Evolutionary conservation across 2,113 vertebrate species (phyloP), one percentile per base, ranked within the genome.

Genomic region (Poeciliopsis occidentalis): DNA sequence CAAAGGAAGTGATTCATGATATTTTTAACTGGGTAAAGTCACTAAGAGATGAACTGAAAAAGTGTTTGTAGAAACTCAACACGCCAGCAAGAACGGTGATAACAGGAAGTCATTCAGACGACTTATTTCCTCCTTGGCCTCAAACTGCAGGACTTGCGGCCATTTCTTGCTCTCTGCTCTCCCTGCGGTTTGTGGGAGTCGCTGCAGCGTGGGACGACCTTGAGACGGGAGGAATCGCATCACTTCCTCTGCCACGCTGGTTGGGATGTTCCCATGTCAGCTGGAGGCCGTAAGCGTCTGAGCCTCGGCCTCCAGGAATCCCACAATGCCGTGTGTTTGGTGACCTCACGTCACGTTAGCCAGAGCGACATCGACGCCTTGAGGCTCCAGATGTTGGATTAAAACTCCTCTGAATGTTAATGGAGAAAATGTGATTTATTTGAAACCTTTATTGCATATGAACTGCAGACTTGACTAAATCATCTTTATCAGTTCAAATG

Each of bases 181-280:
- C 68, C n/a, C 68, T 76, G 60, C 68, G 61, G 75, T 76, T 87
- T 88, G 85, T 61, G 77, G 85, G 80, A 89, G 78, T 78, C 89
- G 83, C 78, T 91, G 85, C 90, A 91, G 85, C 90, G 87, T 90
- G 85, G 86, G 86, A 90, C 92, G 88, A 91, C 89, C 89, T 91
- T 89, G 88, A 82, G 73, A 89, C 86, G 83, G 90, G 78, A 89
- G 77, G 87, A 24, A 75, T 73, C 83, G 80, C 84, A 90, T 89
- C 87, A 91, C 90, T 93, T 90, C 85, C 85, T 83, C 81, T 67
- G 41, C 80, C 76, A 76, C 87, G 71, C 80, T 76, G 85, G 87
- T 79, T 88, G 79, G 86, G 86, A 79, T 76, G 82, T 79, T 75
- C 78, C 79, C 82, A 77, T 79, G 86, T 91, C 89, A 89, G 86